These are phyloP conservation scores for Ophiothrix spiculata DNA, from an alignment of 35 echinoderm and acorn worm species.

Conservation along the genomic window DNA sequence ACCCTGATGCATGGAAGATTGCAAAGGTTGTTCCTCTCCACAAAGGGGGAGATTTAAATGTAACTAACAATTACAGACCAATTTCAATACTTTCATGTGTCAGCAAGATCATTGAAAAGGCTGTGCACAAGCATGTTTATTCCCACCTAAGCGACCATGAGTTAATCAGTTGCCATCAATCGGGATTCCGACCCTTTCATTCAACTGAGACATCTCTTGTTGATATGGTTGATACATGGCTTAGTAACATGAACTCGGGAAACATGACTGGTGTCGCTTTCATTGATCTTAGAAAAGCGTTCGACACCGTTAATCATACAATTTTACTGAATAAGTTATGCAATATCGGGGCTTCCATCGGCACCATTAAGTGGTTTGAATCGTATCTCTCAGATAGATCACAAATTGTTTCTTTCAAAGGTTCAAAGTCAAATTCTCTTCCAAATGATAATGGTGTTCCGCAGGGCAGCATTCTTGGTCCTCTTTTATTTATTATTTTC, in stretches of 20 bases:
- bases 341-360: background rate
- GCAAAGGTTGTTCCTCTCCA: background rate
- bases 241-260: slow-evolving; percentile 16
- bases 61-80: background rate
- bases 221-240: slow-evolving; percentile 14
- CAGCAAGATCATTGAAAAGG: slow-evolving; percentile 1
- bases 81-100: background rate
- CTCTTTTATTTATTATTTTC: too few relatives aligned
- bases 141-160: background rate
- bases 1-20: background rate
- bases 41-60: background rate
- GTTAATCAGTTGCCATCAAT: background rate
- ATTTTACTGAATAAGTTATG: slow-evolving; percentile 9
- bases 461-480: too few relatives aligned
- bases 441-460: too few relatives aligned
- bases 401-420: slow-evolving; percentile 11
- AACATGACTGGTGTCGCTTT: slow-evolving; percentile 12
- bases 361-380: slow-evolving; percentile 16
- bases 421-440: too few relatives aligned
- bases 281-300: slow-evolving; percentile 15
- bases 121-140: slow-evolving; percentile 16
- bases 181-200: background rate
- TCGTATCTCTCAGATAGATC: slow-evolving; percentile 8
- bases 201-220: slow-evolving; percentile 15
- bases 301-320: slow-evolving; percentile 23